Evolutionary conservation across 2,797 vertebrate genomes (phyloP), one percentile per base, ranked within the genome.

Genomic region (Spinus olivaceus): DNA sequence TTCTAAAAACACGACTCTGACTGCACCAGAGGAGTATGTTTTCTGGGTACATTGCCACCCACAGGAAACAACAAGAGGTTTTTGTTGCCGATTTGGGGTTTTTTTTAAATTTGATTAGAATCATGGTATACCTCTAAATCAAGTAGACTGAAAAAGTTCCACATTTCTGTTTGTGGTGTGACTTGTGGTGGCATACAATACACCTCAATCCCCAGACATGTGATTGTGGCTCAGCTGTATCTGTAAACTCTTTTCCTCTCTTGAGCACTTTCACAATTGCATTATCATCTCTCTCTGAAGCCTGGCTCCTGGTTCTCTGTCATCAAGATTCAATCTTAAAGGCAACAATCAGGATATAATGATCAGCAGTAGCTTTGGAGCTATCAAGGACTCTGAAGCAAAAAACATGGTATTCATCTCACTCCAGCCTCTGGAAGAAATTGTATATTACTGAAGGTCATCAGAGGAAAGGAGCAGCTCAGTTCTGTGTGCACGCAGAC

Each of bases 1-100:
- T 91, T 94, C 81, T 90, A 54, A 95, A 94, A 94, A 71, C 20
- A 46, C 33, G 83, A 50, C 85, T 33, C 25, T 60, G 72, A 63
- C 25, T 88, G 53, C 63, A 91, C 84, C 49, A 64, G 82, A 91
- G 50, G 76, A 78, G 37, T 86, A 32, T 81, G 81, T 94, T 95
- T 95, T 89, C 88, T 88, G 57, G 42, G 60, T 84, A 71, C 32
- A 23, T 83, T 89, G 37, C 57, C 6, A 1, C 71, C 46, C 69
- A 46, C 73, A 69, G 32, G 65, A 96, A 82, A 84, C 4, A 1
- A n/a, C 22, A 81, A 53, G 56, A 19, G 0, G 2, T 79, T 92
- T 89, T 72, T 73, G 12, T 74, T 76, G 25, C 60, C 67, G 25
- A 7, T 33, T 67, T 51, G 37, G 22, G 6, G 0, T 21, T 73